Evolutionary conservation across 2,888 invertebrate species (phyloP), one percentile per base, ranked within the genome.

Genomic region (Drosophila basisetae): DNA sequence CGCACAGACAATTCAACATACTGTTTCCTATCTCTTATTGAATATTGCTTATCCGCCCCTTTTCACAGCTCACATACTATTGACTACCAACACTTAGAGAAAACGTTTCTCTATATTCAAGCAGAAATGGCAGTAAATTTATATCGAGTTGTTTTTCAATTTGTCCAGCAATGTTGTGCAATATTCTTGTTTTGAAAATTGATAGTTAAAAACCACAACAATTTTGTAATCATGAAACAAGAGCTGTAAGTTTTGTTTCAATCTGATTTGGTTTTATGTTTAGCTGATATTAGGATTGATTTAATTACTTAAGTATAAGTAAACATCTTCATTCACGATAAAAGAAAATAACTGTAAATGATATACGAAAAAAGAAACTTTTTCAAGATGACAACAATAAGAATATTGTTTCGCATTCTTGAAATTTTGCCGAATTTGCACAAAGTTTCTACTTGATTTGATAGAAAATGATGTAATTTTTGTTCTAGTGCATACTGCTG

Each of bases 1-100:
- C 66, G 50, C 54, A 69, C 64, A 50, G 39, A 66, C 74, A 71
- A 39, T 50, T 54, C 41, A 25, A 49, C 43, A 55, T 58, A 50
- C 58, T 70, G 64, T 65, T 60, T 65, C 31, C 49, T 37, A 11
- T 41, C 25, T n/a, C 37, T 55, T 55, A 55, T 55, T 37, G 18
- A 37, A 28, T 55, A 55, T 39, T 11, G 28, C 18, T 13, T 2
- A 56, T n/a, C 28, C 39, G n/a, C n/a, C 28, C n/a, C 56, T n/a
- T 30, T 39, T 30, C 39, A 30, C 39, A 28, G 56, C 56, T n/a
- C 56, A 39, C 39, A 56, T 4, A n/a, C 28, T 39, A 28, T 56
- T 13, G 4, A 9, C 13, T 16, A 13, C 13, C 18, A 3, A 13
- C 28, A 56, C 39, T 37, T 9, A 16, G 16, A 3, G 33, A 54